Evolutionary conservation across 1,140 invertebrate species (phyloP).

Genomic region (Thaumetopoea pityocampa): DNA sequence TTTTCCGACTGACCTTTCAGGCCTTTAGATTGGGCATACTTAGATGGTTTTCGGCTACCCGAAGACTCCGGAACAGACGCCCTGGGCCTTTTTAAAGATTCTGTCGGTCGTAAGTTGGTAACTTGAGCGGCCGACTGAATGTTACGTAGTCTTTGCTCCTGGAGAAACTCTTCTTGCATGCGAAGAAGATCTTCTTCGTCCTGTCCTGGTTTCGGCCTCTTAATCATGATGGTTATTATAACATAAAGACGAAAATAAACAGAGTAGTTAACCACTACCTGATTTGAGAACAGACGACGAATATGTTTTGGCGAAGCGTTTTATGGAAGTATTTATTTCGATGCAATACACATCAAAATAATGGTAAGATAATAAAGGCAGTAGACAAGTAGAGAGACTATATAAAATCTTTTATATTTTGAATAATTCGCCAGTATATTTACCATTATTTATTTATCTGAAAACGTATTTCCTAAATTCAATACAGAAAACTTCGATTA

Average conservation of each 20-base stretch:
- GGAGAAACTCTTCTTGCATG: constrained; percentile 82
- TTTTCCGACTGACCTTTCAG: constrained; percentile 41
- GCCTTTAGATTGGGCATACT: constrained; percentile 61
- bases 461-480: too few relatives aligned
- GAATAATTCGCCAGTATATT: too few relatives aligned
- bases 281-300: too few relatives aligned
- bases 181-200: constrained; percentile 82
- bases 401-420: too few relatives aligned
- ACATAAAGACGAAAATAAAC: background rate
- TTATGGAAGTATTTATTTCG: too few relatives aligned
- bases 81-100: constrained; percentile 36
- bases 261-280: background rate
- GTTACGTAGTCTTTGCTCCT: constrained; percentile 65
- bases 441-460: too few relatives aligned
- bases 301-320: too few relatives aligned
- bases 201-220: constrained; percentile 79
- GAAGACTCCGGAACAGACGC: constrained; percentile 17
- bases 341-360: too few relatives aligned
- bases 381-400: too few relatives aligned
- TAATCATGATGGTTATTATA: constrained; percentile 67
- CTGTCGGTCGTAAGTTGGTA: constrained; percentile 69
- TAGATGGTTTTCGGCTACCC: constrained; percentile 47
- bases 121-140: constrained; percentile 78
- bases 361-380: too few relatives aligned
- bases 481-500: too few relatives aligned